Evolutionary conservation across 2,888 invertebrate species (phyloP), one percentile per base, ranked within the genome.

Genomic region (Epinotia ramella): DNA sequence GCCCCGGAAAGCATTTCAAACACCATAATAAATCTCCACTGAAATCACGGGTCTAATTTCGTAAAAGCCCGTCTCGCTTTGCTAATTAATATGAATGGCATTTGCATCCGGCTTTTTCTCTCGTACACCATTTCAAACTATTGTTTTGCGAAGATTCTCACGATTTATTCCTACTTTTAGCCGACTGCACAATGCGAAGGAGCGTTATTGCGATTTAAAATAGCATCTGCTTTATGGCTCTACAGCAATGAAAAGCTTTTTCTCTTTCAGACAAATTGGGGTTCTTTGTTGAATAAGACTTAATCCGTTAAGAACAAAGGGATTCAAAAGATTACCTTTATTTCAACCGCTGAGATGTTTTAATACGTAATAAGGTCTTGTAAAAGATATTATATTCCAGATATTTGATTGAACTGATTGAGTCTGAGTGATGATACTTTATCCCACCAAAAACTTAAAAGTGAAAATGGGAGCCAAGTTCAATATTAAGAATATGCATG

Each of bases 51-150:
- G 91, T 92, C 93, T 94, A 94, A 94, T 94, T 94, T 94, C 92
- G 94, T 94, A 93, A 94, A 94, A 94, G 94, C 94, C 91, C 91
- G 91, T 94, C 92, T 94, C 93, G 94, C 94, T 93, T 92, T 94
- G 91, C 93, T 94, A 94, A 94, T 94, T 94, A 94, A 94, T 94
- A 94, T 94, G 94, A 94, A 94, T 94, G 91, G 94, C 92, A 93
- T 94, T 94, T 94, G 93, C 94, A 94, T 94, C 93, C 93, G 92
- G 94, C 92, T 94, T 94, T 94, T 94, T 94, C 94, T 94, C 93
- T 89, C 91, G 90, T 90, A 89, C 89, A 91, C 91, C 90, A 90
- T 93, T 94, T 91, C 91, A 91, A 93, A 94, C 94, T 94, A 94
- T 94, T 94, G 94, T 94, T 94, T 94, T 92, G 93, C 89, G 89